Percentiles rank a stretch among this genome's conserved stretches.
Evolutionary conservation across 2,113 vertebrate genomes (phyloP).

Genomic region (Willisornis vidua): DNA sequence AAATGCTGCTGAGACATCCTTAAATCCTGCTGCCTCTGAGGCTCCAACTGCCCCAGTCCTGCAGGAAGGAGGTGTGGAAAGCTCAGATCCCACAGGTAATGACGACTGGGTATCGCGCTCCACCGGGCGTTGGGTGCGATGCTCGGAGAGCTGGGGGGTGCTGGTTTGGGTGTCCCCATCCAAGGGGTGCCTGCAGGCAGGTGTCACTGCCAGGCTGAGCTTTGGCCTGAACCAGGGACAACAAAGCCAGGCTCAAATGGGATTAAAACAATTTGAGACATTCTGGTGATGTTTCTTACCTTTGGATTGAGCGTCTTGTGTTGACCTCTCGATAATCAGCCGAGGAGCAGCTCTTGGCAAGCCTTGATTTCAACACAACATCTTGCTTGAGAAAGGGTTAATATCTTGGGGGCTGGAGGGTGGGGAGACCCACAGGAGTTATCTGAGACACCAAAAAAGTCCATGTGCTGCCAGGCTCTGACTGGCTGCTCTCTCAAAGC

Average conservation of each 20-base stretch:
- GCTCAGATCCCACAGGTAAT: background rate
- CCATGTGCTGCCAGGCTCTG: background rate
- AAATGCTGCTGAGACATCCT: rapidly evolving
- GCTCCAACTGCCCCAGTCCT: background rate
- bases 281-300: background rate
- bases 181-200: rapidly evolving
- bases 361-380: background rate
- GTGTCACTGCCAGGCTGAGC: rapidly evolving
- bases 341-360: rapidly evolving
- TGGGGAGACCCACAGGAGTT: background rate
- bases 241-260: background rate
- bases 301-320: rapidly evolving
- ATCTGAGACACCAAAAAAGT: background rate
- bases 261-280: rapidly evolving
- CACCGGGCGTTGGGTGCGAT: rapidly evolving
- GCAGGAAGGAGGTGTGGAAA: background rate
- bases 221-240: too few relatives aligned
- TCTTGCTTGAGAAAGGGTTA: background rate
- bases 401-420: background rate
- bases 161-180: rapidly evolving
- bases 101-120: rapidly evolving
- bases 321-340: rapidly evolving
- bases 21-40: background rate
- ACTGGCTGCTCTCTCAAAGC: background rate
- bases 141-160: rapidly evolving